Evolutionary conservation across 2,888 invertebrate genomes (phyloP), one percentile per base, ranked within the genome.

Genomic region (Barypeithes pellucidus): DNA sequence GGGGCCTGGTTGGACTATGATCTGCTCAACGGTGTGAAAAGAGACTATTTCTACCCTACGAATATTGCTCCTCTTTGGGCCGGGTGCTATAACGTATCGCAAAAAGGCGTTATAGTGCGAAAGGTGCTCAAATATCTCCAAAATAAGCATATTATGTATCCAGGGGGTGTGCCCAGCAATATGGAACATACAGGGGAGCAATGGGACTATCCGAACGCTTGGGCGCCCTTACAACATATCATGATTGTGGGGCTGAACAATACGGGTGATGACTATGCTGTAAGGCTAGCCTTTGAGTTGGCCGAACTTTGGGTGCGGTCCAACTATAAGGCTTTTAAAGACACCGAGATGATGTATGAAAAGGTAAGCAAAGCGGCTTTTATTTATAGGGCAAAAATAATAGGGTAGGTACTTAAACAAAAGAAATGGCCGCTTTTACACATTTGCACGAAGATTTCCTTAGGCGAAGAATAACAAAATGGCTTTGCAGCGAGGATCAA

Each of bases 161-260:
- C 91, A 67, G 95, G 95, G 2, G 96, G 96, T 12, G 91, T 95
- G 18, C 96, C 96, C 12, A 90, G 94, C 0, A 94, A 95, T 0
- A 86, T 94, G 75, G 90, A 91, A 79, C 90, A 92, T 12, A 92
- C 94, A 0, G 94, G 94, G 3, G 94, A 96, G 84, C 94, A 97
- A 85, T 95, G 97, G 97, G 96, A 96, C 86, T 94, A 90, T 80
- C 95, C 97, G 0, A 97, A 97, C 86, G 96, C 95, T 0, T 98
- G 98, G 98, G 94, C 98, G 0, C 97, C 98, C 0, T 88, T 96
- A 33, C 96, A 97, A 85, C 93, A 97, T 82, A 91, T 97, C 33
- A 87, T 96, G 78, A 91, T 97, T 9, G 89, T 91, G 80, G 95
- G 94, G 0, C 87, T 97, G 66, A 90, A 92, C 16, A 89, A 90